Percentiles rank a stretch among this genome's conserved stretches.
phyloP scores from a whole-genome alignment of 2,888 invertebrate genomes.

The Eupithecia tripunctaria region DNA sequence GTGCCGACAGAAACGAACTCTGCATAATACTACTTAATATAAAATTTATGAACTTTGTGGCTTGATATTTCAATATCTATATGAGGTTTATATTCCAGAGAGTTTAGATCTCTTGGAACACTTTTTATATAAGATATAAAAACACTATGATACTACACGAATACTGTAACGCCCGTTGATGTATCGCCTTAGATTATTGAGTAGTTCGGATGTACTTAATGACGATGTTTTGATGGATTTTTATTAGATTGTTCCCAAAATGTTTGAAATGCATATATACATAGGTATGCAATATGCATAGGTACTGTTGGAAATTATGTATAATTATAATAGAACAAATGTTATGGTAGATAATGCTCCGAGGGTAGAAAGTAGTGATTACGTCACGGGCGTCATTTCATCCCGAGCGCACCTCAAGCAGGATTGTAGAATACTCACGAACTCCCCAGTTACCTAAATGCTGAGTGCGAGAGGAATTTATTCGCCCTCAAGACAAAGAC shows the following conservation, averaged over 20 bases:
- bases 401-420: too few relatives aligned
- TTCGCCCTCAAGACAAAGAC: too few relatives aligned
- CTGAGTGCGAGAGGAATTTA: too few relatives aligned
- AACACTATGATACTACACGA: neutral
- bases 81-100: neutral
- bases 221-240: neutral
- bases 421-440: too few relatives aligned
- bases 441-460: too few relatives aligned
- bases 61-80: neutral
- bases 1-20: constrained; percentile 57
- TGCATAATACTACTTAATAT: constrained; percentile 36
- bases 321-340: neutral
- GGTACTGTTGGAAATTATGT: neutral
- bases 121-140: neutral
- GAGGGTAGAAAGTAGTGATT: too few relatives aligned
- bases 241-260: neutral
- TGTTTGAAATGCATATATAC: neutral
- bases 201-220: neutral
- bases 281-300: too few relatives aligned
- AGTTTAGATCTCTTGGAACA: neutral
- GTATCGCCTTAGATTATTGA: neutral
- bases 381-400: too few relatives aligned
- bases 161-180: neutral
- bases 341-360: too few relatives aligned
- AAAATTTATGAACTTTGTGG: neutral